phyloP scores from a whole-genome alignment of 1,140 invertebrate genomes.

The Dinoponera quadriceps region DNA sequence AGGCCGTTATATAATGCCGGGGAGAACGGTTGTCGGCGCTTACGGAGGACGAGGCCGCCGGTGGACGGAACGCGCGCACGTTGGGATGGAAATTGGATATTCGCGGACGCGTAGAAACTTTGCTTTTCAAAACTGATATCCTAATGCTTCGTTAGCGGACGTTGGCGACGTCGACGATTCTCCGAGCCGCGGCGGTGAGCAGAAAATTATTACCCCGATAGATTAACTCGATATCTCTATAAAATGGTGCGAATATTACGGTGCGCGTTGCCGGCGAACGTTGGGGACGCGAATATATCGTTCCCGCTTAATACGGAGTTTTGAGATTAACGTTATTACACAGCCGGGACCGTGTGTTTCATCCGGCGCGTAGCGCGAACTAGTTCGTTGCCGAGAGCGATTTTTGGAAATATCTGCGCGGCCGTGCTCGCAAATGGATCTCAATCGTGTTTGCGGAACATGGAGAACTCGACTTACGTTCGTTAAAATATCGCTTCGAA shows the following conservation, averaged over 20 bases:
- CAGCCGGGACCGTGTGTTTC: constrained; percentile 33
- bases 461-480: constrained; percentile 52
- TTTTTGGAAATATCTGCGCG: constrained; percentile 58
- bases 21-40: not conserved
- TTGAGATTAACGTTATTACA: constrained; percentile 62
- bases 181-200: not conserved
- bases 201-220: constrained; percentile 60
- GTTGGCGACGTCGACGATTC: constrained; percentile 3
- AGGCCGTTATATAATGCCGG: constrained; percentile 28
- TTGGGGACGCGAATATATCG: constrained; percentile 54
- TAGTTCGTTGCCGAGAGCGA: constrained; percentile 58
- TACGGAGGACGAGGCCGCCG: constrained; percentile 3
- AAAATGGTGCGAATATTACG: constrained; percentile 58
- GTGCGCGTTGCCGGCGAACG: constrained; percentile 41
- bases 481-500: constrained; percentile 25
- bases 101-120: constrained; percentile 47
- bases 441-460: constrained; percentile 53
- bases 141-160: constrained; percentile 58
- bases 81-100: constrained; percentile 50
- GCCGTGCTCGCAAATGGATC: constrained; percentile 52
- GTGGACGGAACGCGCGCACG: not conserved
- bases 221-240: constrained; percentile 62
- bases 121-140: constrained; percentile 56
- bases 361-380: constrained; percentile 38
- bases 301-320: constrained; percentile 54